These are phyloP conservation scores for Cosmia pyralina DNA, from an alignment of 2,888 invertebrate species.

Conservation along the genomic window DNA sequence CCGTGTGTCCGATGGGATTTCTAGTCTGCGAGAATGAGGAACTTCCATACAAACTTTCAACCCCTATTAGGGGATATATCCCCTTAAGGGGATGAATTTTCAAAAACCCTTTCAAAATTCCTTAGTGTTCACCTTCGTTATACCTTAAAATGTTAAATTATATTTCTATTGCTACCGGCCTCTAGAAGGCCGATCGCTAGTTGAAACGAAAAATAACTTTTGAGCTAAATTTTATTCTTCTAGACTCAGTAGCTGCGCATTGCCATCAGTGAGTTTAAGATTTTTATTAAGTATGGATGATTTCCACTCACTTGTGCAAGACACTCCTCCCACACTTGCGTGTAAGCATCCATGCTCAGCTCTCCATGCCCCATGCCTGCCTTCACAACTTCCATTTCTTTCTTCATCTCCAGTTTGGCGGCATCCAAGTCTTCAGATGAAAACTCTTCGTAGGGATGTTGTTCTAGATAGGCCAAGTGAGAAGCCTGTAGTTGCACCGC, in stretches of 20 bases:
- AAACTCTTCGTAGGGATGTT: slow-evolving; percentile 95
- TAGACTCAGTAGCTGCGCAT: background rate
- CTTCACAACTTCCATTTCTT: slow-evolving; percentile 97
- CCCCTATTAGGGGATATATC: no score
- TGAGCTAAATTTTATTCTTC: background rate
- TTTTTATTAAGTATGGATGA: background rate
- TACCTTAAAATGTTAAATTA: no score
- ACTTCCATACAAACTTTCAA: background rate
- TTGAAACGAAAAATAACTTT: background rate
- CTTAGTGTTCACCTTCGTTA: no score
- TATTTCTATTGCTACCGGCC: no score
- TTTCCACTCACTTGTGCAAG: slow-evolving; percentile 93
- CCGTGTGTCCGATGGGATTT: no score
- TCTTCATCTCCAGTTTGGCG: slow-evolving; percentile 92
- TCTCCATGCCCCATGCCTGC: slow-evolving; percentile 99
- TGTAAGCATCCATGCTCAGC: slow-evolving; percentile 96
- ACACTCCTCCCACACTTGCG: slow-evolving; percentile 99
- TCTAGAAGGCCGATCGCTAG: no score
- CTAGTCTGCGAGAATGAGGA: background rate
- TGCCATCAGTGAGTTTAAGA: background rate
- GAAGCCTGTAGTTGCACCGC: slow-evolving; percentile 91
- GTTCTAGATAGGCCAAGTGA: slow-evolving; percentile 95
- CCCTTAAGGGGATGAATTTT: no score
- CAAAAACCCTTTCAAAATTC: no score
- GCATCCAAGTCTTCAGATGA: slow-evolving; percentile 91